Conservation (phyloP, 2,888 invertebrate species). For the Agriopis aurantiaria region DNA sequence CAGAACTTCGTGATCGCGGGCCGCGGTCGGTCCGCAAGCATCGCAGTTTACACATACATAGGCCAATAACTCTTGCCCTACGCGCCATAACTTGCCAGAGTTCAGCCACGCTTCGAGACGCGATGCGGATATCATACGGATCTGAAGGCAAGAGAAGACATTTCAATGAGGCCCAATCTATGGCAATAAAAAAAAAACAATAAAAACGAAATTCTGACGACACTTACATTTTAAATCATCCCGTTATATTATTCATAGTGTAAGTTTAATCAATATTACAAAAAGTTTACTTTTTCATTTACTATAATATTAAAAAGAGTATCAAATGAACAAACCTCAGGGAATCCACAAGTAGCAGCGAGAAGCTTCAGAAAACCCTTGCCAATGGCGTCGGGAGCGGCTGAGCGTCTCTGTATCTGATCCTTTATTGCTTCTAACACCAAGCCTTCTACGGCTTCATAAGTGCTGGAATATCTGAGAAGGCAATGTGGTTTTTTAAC, state of each 20-base stretch:
- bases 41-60: conserved; percentile 96
- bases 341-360: conserved; percentile 94
- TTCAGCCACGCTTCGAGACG: conserved; percentile 97
- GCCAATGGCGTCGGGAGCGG: conserved; percentile 94
- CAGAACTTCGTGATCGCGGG: conserved; percentile 91
- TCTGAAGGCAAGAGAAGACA: conserved; percentile 62
- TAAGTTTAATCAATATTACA: too few species aligned
- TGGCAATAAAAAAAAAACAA: too few species aligned
- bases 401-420: conserved; percentile 91
- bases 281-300: too few species aligned
- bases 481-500: neutral
- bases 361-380: conserved; percentile 95
- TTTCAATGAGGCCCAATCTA: neutral
- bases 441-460: conserved; percentile 91
- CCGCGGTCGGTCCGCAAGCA: conserved; percentile 86
- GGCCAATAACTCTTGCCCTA: conserved; percentile 96
- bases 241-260: too few species aligned
- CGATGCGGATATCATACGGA: conserved; percentile 92
- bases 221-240: too few species aligned
- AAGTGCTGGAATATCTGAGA: conserved; percentile 75
- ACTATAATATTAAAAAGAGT: too few species aligned
- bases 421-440: conserved; percentile 96
- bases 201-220: too few species aligned
- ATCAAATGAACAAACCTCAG: conserved; percentile 85
- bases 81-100: conserved; percentile 96